Percentiles rank a stretch among this genome's conserved stretches.
phyloP scores from a whole-genome alignment of 1,140 invertebrate species.

The Rhagoletis zephyria region DNA sequence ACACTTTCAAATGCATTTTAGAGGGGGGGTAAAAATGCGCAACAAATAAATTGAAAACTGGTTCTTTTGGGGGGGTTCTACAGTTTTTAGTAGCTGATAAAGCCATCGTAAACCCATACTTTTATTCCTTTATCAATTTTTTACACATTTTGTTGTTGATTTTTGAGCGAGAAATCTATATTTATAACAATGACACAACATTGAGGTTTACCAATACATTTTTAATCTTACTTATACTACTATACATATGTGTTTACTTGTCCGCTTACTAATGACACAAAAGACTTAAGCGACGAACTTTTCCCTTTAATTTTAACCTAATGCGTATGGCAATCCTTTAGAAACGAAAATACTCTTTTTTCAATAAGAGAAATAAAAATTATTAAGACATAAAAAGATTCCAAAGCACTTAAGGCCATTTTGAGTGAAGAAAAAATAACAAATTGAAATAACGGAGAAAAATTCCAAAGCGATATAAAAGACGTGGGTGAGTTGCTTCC shows the following conservation, averaged over 20 bases:
- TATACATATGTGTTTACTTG: no score
- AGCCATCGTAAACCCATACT: not conserved
- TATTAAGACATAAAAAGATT: no score
- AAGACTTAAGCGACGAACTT: constrained; percentile 63
- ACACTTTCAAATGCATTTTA: not conserved
- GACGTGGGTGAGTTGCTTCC: no score
- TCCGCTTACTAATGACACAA: constrained; percentile 53
- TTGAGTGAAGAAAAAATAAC: no score
- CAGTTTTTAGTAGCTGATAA: not conserved
- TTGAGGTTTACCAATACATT: not conserved
- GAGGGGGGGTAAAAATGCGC: not conserved
- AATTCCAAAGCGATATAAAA: no score
- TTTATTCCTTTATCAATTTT: not conserved
- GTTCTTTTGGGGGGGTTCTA: not conserved
- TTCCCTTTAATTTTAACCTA: no score
- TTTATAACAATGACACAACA: not conserved
- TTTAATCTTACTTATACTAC: no score
- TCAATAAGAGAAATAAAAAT: no score
- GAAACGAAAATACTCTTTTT: no score
- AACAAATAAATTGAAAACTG: not conserved
- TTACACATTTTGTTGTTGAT: not conserved
- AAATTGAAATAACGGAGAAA: no score
- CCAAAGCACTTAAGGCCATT: no score
- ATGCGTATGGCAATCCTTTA: no score
- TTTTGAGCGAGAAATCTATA: not conserved